Evolutionary conservation across 1,140 invertebrate genomes (phyloP), one percentile per base, ranked within the genome.

Genomic region (Thalassaphorura encarpata): DNA sequence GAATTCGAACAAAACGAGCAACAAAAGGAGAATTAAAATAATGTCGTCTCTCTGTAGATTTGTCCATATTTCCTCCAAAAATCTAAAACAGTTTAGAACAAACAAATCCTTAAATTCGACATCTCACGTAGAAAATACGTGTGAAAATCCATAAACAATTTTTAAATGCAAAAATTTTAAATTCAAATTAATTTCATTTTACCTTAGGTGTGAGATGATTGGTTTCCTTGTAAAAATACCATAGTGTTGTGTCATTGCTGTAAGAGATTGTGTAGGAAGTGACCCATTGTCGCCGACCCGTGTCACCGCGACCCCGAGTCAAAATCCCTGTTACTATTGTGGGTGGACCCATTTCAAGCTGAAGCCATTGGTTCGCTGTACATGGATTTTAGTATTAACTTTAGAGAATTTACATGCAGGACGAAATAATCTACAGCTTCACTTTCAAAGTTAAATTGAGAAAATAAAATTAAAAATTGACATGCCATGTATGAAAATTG

Each of bases 181-280:
- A 36, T 45, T n/a, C 24, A 21, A 33, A 28, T 15, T 28, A 29
- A 28, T 49, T n/a, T 2, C 28, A 36, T 39, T 42, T 64, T 71
- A 78, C 76, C 72, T 77, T 77, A n/a, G 76, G 71, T 45, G 75
- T 73, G 6, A 77, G 69, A 62, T 77, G 73, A 58, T 75, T 74
- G 15, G 73, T 75, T 61, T 80, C 78, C 63, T 78, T 78, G 66
- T 80, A 79, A 64, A 70, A 75, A 63, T 73, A 74, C 78, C 78
- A 80, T 6, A 75, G 59, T 18, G 68, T 59, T 21, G 73, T 72
- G 63, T 78, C 77, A 64, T 80, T 80, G 63, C 74, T 76, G 68
- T 77, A 80, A 4, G 77, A 75, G 6, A 80, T 58, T 28, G 72
- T 73, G 67, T 78, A 80, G 8, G 73, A 69, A 11, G 75, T 76